Percentiles rank a stretch among this genome's conserved stretches.
Evolutionary conservation across 2,797 vertebrate genomes (phyloP).

Genomic region (Aulostomus chinensis): DNA sequence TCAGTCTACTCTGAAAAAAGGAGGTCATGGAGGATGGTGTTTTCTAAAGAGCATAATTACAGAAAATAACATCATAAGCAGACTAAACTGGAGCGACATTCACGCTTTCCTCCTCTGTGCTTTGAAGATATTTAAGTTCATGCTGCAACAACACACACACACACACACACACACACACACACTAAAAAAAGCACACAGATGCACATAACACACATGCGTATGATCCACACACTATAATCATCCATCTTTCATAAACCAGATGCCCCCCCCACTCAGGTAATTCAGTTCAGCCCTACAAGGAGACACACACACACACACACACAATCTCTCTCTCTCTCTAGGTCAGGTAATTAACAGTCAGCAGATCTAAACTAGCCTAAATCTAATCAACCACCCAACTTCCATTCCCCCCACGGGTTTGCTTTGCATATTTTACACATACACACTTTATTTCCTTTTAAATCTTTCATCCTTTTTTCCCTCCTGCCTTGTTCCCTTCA

Average conservation of each 20-base stretch:
- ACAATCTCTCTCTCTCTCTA: no score
- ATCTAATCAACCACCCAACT: slow-evolving; percentile 49
- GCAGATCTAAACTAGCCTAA: slow-evolving; percentile 37
- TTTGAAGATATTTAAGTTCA: not conserved
- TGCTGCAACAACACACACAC: not conserved
- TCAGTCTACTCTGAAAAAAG: no score
- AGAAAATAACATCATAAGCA: no score
- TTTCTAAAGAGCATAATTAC: no score
- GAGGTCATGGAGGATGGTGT: no score
- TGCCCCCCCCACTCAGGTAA: slow-evolving; percentile 5
- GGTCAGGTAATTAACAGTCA: slow-evolving; percentile 46
- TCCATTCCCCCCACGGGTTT: slow-evolving; percentile 6
- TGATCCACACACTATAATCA: no score
- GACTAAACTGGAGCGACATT: not conserved
- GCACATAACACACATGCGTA: not conserved
- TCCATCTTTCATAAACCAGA: no score
- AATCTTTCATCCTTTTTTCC: not conserved
- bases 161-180: no score
- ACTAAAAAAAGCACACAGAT: no score
- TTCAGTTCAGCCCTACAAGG: slow-evolving; percentile 6
- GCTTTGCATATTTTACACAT: slow-evolving; percentile 3
- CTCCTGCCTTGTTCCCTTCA: not conserved
- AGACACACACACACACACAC: slow-evolving; percentile 1
- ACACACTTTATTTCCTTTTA: not conserved
- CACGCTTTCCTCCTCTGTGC: not conserved